phyloP scores from a whole-genome alignment of 1,140 invertebrate species.

The Myzus persicae region DNA sequence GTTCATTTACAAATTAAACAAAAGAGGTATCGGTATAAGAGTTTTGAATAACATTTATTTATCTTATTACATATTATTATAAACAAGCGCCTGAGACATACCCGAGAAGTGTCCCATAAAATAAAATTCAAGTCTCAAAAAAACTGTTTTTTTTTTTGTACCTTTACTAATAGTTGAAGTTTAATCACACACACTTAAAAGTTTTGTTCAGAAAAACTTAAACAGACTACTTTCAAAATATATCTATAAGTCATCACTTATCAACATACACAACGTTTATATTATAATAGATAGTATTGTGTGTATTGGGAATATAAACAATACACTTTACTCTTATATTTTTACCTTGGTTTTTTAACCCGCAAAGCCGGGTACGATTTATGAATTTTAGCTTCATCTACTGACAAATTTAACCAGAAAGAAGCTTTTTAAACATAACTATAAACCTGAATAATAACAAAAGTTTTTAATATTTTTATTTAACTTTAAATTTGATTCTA shows the following conservation, averaged over 20 bases:
- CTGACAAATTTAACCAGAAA: not conserved
- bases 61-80: not conserved
- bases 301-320: not conserved
- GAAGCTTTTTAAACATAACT: too few relatives aligned
- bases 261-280: not conserved
- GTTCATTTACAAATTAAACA: not conserved
- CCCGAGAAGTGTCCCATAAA: too few relatives aligned
- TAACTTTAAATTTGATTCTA: too few relatives aligned
- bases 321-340: not conserved
- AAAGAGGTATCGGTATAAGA: not conserved
- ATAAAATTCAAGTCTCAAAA: not conserved
- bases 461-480: too few relatives aligned
- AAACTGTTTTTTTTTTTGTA: not conserved
- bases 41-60: not conserved
- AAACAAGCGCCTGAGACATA: too few relatives aligned
- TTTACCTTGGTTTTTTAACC: not conserved
- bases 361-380: not conserved
- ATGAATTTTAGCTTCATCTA: not conserved
- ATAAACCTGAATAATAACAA: too few relatives aligned
- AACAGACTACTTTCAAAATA: not conserved
- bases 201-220: not conserved
- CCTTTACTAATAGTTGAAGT: not conserved
- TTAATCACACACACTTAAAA: not conserved
- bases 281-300: not conserved
- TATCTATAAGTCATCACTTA: not conserved